Percentiles rank a stretch among this genome's conserved stretches.
These are phyloP conservation scores for Hipposideros larvatus DNA, from an alignment of 2,797 vertebrate genomes.

Conservation along the genomic window DNA sequence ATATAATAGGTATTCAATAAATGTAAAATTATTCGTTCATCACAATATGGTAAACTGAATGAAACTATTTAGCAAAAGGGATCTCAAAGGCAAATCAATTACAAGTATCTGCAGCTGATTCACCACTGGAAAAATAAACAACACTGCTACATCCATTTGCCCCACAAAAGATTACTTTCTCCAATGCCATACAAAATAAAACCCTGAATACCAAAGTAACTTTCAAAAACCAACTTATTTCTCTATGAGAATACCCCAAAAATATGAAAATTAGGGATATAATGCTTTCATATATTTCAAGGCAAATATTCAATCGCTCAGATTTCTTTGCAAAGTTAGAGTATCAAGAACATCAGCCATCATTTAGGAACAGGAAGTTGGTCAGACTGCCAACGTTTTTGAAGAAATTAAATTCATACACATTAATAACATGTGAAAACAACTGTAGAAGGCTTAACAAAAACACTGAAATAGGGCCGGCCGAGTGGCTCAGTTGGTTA, in stretches of 20 bases:
- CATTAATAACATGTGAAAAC: constrained; percentile 47
- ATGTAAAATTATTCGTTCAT: constrained; percentile 49
- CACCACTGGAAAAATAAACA: neutral
- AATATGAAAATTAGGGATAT: neutral
- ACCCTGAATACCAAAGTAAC: constrained; percentile 41
- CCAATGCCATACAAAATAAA: constrained; percentile 45
- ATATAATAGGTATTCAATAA: neutral
- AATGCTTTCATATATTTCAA: constrained; percentile 33
- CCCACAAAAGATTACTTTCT: constrained; percentile 45
- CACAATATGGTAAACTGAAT: constrained; percentile 2
- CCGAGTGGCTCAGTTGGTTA: too few species aligned
- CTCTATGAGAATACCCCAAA: constrained; percentile 21
- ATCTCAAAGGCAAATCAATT: constrained; percentile 55
- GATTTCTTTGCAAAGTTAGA: constrained; percentile 8
- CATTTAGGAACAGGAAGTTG: constrained; percentile 54
- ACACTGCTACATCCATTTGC: constrained; percentile 6
- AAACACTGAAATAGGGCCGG: constrained; percentile 14
- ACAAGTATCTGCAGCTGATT: constrained; percentile 51
- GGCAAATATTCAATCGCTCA: constrained; percentile 47
- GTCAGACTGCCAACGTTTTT: neutral
- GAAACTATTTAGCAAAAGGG: constrained; percentile 61
- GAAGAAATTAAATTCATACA: constrained; percentile 41
- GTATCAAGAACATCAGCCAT: constrained; percentile 28
- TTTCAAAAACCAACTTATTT: constrained; percentile 55
- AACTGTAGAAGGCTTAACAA: constrained; percentile 45